Conservation (phyloP, 1,140 invertebrate genomes). For the Brachionus sp. region DNA sequence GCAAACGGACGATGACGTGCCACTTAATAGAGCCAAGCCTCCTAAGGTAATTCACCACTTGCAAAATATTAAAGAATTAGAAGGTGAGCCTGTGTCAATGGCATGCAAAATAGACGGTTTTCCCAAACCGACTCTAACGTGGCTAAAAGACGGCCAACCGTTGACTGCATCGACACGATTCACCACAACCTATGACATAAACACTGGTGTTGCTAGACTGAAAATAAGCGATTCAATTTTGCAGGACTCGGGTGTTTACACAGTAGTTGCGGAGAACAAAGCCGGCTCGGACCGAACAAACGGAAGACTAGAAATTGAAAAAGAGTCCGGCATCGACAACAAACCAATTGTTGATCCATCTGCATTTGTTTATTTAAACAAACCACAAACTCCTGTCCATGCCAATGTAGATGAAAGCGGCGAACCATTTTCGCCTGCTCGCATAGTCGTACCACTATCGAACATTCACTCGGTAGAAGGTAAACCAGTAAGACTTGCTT, state of each 20-base stretch:
- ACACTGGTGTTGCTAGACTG: slow-evolving; percentile 58
- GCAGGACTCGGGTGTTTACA: slow-evolving; percentile 80
- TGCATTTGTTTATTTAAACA: slow-evolving; percentile 24
- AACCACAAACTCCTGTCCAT: not conserved
- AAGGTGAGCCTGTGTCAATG: slow-evolving; percentile 73
- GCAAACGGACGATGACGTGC: slow-evolving; percentile 40
- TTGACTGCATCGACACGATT: slow-evolving; percentile 8
- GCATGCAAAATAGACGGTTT: slow-evolving; percentile 71
- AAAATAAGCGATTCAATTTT: slow-evolving; percentile 75
- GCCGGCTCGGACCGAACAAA: slow-evolving; percentile 1
- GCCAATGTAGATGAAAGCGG: not conserved
- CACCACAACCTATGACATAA: slow-evolving; percentile 33
- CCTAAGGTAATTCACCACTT: slow-evolving; percentile 1
- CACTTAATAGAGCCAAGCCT: slow-evolving; percentile 35
- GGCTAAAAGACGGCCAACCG: slow-evolving; percentile 41
- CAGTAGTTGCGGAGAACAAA: slow-evolving; percentile 57
- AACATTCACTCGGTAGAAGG: slow-evolving; percentile 59
- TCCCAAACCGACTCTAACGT: slow-evolving; percentile 66
- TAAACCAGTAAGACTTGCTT: slow-evolving; percentile 71
- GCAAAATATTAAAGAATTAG: not conserved
- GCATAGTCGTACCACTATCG: not conserved
- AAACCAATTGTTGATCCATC: slow-evolving; percentile 5
- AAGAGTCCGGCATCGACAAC: not conserved
- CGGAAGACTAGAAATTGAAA: slow-evolving; percentile 5
- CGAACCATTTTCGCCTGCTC: not conserved